phyloP scores from a whole-genome alignment of 2,113 vertebrate species.

The Pelodiscus sinensis region DNA sequence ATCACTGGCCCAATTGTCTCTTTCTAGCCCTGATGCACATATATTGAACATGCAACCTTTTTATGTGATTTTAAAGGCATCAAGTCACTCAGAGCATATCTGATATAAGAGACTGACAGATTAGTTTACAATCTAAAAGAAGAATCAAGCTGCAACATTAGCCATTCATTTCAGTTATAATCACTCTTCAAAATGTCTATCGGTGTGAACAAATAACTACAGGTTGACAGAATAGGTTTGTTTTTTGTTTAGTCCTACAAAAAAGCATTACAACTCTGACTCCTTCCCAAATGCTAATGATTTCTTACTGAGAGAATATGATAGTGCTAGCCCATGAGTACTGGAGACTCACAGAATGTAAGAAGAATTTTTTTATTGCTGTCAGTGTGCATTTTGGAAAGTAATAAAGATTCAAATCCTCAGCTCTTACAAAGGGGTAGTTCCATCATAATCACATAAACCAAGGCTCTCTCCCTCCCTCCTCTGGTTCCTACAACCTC shows the following conservation, averaged over 20 bases:
- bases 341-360: fast-evolving
- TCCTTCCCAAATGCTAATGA: not conserved
- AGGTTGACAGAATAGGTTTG: fast-evolving
- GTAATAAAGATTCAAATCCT: not conserved
- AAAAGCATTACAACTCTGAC: not conserved
- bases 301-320: not conserved
- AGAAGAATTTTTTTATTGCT: conserved; percentile 17
- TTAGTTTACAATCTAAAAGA: not conserved
- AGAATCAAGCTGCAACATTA: not conserved
- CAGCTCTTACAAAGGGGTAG: conserved; percentile 1
- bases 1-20: not conserved
- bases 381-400: not conserved
- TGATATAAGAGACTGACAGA: not conserved
- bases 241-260: not conserved
- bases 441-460: conserved; percentile 26
- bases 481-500: conserved; percentile 20
- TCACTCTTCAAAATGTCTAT: not conserved
- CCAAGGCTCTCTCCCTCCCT: not conserved
- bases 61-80: not conserved
- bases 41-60: not conserved
- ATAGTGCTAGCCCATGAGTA: not conserved
- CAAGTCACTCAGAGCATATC: not conserved
- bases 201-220: not conserved
- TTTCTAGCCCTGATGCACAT: not conserved
- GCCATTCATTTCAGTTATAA: not conserved